Evolutionary conservation across 2,888 invertebrate genomes (phyloP).

Genomic region (Encarsia formosa): DNA sequence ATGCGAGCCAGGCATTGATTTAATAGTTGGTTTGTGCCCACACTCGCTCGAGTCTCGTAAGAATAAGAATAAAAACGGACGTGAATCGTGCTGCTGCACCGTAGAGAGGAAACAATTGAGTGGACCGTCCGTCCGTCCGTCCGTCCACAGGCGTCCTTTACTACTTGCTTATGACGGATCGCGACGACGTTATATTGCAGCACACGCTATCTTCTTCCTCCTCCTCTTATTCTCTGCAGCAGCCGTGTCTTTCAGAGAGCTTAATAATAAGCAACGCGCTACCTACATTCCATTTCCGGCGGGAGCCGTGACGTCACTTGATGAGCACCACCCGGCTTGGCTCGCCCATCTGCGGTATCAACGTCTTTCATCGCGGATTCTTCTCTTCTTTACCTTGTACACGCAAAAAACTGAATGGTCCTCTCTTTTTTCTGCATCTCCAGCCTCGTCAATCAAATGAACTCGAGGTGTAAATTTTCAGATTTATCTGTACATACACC

Average conservation of each 20-base stretch:
- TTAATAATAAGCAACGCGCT: conserved; percentile 51
- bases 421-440: too few relatives aligned
- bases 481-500: too few relatives aligned
- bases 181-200: too few relatives aligned
- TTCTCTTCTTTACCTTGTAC: too few relatives aligned
- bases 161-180: conserved; percentile 6
- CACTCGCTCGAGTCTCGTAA: too few relatives aligned
- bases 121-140: neutral
- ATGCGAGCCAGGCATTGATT: conserved; percentile 44
- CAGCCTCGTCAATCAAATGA: too few relatives aligned
- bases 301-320: conserved; percentile 48
- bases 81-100: conserved; percentile 41
- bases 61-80: conserved; percentile 28
- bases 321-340: conserved; percentile 31
- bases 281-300: conserved; percentile 52
- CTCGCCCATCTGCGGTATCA: neutral
- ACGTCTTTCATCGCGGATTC: too few relatives aligned
- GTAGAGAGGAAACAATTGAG: conserved; percentile 51
- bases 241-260: conserved; percentile 31
- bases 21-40: too few relatives aligned
- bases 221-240: neutral
- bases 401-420: too few relatives aligned
- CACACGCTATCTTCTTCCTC: neutral
- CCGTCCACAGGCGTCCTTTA: neutral
- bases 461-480: too few relatives aligned